phyloP scores from a whole-genome alignment of 2,888 invertebrate genomes.

The Megalurothrips usitatus region DNA sequence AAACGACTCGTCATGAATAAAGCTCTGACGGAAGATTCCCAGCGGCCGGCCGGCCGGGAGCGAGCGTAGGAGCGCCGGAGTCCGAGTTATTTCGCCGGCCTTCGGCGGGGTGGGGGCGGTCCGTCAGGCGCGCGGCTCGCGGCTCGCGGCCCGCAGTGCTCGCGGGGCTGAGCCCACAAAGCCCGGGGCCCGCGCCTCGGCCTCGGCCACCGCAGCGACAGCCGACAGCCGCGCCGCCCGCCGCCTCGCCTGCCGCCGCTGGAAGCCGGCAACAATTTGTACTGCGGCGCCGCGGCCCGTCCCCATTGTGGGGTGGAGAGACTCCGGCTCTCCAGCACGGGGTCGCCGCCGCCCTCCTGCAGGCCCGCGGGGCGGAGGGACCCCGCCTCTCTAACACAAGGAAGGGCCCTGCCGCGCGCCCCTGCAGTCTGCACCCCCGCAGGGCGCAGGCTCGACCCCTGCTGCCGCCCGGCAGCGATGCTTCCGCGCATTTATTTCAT shows the following conservation, averaged over 20 bases:
- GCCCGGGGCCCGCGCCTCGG: too few species aligned
- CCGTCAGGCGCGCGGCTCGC: too few species aligned
- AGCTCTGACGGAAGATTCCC: neutral
- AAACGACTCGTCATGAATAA: neutral
- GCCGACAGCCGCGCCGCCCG: neutral
- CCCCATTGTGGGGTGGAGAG: neutral
- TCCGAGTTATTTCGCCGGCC: neutral
- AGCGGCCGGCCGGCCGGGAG: neutral
- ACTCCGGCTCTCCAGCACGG: too few species aligned
- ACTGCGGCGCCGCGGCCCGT: neutral
- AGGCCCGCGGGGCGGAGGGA: neutral
- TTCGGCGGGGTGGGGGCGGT: neutral
- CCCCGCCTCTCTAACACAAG: too few species aligned
- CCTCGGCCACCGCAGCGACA: neutral
- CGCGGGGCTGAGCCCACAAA: too few species aligned
- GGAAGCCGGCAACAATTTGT: too few species aligned
- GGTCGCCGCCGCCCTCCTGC: neutral
- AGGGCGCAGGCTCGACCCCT: too few species aligned
- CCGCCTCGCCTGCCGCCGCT: neutral
- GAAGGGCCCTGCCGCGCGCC: too few species aligned
- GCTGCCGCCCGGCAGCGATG: too few species aligned
- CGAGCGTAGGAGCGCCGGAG: neutral
- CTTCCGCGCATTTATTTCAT: too few species aligned
- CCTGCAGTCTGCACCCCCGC: too few species aligned
- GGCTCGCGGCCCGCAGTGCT: too few species aligned